Conservation (phyloP, 2,888 invertebrate genomes). For the Amblyteles armatorius region DNA sequence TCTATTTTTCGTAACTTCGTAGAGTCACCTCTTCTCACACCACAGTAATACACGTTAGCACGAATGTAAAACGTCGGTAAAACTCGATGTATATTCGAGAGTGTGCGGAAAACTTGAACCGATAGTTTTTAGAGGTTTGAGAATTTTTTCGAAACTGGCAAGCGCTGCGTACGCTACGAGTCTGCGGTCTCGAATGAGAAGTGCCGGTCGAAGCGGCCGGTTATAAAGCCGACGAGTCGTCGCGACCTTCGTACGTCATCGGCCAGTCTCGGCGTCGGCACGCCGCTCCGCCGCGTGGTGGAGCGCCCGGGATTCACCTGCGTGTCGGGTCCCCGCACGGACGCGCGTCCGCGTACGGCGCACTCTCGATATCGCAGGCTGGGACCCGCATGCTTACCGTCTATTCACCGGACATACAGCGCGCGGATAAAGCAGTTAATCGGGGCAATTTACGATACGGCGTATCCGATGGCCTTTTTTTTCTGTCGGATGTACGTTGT, state of each 20-base stretch:
- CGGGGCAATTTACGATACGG: background rate
- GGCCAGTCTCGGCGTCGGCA: conserved; percentile 55
- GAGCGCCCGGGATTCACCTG: conserved; percentile 37
- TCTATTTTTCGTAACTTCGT: conserved; percentile 6
- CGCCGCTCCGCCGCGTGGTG: background rate
- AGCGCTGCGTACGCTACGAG: conserved; percentile 51
- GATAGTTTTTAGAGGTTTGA: background rate
- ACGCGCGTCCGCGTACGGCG: conserved; percentile 5
- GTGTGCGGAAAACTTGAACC: background rate
- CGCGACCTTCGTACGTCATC: conserved; percentile 61
- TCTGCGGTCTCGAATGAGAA: conserved; percentile 62
- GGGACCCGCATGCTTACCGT: background rate
- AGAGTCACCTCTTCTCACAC: conserved; percentile 28
- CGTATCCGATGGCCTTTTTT: conserved; percentile 29
- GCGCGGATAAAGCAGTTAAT: background rate
- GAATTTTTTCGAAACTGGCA: background rate
- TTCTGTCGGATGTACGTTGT: conserved; percentile 17
- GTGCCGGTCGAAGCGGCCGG: conserved; percentile 13
- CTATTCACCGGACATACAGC: background rate
- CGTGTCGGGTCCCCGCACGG: conserved; percentile 17
- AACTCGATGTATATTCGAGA: background rate
- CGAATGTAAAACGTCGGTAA: no score
- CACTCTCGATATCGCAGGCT: background rate
- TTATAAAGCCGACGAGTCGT: conserved; percentile 56
- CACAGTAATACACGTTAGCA: conserved; percentile 31